phyloP scores from a whole-genome alignment of 1,140 invertebrate genomes.

The Habropoda laboriosa region DNA sequence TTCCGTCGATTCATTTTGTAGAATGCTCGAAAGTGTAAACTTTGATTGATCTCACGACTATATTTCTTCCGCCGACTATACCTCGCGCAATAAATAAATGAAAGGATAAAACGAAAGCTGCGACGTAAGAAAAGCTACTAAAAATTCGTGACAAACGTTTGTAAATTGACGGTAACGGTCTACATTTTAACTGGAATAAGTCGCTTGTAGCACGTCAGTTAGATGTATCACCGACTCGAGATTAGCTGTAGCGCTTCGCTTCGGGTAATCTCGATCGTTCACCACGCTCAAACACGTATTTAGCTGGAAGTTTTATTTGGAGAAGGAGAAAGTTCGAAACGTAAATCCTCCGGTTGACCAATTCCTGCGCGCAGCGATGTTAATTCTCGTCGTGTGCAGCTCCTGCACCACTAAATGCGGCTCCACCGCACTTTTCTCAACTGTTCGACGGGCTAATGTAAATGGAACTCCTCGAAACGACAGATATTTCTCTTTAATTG shows the following conservation, averaged over 20 bases:
- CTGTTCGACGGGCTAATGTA: background rate
- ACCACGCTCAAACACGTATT: background rate
- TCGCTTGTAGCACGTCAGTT: background rate
- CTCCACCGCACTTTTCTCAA: background rate
- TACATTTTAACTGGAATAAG: background rate
- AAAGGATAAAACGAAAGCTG: too few species aligned
- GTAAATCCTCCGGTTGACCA: background rate
- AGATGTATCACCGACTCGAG: background rate
- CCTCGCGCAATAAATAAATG: too few species aligned
- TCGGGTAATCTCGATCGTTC: conserved; percentile 10
- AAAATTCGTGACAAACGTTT: background rate
- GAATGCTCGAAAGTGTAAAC: too few species aligned
- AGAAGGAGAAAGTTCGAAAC: conserved; percentile 7
- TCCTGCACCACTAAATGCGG: background rate
- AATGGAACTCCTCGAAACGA: background rate
- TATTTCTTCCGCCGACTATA: too few species aligned
- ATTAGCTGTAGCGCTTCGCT: background rate
- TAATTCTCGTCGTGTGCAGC: background rate
- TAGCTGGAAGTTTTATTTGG: conserved; percentile 33
- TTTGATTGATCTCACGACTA: too few species aligned
- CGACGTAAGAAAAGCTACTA: too few species aligned
- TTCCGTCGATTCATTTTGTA: too few species aligned
- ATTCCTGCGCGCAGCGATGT: background rate
- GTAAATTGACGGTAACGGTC: background rate
- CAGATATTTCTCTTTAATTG: background rate